phyloP scores from a whole-genome alignment of 2,888 invertebrate genomes.

The Synanthedon vespiformis region DNA sequence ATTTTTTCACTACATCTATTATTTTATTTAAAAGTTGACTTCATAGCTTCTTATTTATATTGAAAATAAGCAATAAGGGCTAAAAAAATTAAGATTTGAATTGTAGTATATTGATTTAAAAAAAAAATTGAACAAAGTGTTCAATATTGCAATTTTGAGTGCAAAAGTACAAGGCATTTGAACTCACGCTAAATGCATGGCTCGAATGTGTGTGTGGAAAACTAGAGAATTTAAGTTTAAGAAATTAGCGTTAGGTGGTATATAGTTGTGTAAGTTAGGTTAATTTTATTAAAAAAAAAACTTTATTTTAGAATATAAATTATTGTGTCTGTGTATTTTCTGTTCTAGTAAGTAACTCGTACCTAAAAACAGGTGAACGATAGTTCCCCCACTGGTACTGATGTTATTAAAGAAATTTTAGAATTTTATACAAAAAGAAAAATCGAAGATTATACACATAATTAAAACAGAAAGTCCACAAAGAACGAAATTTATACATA shows the following conservation, averaged over 20 bases:
- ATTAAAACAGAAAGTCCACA: conserved; percentile 70
- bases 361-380: conserved; percentile 30
- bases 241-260: conserved; percentile 50
- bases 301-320: conserved; percentile 60
- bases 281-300: conserved; percentile 42
- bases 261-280: conserved; percentile 43
- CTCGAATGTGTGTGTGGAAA: conserved; percentile 45
- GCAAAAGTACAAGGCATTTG: too few relatives aligned
- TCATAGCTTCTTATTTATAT: too few relatives aligned
- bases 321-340: conserved; percentile 65
- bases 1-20: too few relatives aligned
- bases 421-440: conserved; percentile 60
- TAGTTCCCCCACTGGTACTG: conserved; percentile 53
- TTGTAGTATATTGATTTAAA: too few relatives aligned
- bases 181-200: conserved; percentile 7
- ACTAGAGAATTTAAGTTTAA: conserved; percentile 43
- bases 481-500: conserved; percentile 39
- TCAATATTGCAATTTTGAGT: too few relatives aligned
- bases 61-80: too few relatives aligned
- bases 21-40: too few relatives aligned
- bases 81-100: too few relatives aligned
- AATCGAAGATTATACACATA: conserved; percentile 60
- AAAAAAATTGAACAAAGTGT: too few relatives aligned
- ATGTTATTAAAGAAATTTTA: conserved; percentile 57
- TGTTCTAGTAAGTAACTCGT: conserved; percentile 46